A percentile compares a stretch with the other conserved stretches of the same genome.
Evolutionary conservation across 2,113 vertebrate species (phyloP).

Genomic region (Silurus asotus): DNA sequence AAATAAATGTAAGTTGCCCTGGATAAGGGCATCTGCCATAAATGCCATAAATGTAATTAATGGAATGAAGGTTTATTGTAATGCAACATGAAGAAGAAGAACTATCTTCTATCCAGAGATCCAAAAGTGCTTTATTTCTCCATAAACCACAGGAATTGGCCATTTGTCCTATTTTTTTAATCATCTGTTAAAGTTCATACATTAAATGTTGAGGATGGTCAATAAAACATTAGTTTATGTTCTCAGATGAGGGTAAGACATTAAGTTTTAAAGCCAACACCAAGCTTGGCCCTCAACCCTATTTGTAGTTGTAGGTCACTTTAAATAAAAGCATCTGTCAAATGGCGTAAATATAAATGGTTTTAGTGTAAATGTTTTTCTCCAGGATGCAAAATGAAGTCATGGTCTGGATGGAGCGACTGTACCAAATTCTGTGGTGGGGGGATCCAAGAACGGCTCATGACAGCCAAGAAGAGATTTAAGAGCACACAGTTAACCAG

Average conservation of each 20-base stretch:
- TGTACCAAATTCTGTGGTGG: conserved; percentile 91
- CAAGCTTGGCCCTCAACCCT: too few relatives aligned
- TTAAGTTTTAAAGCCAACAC: too few relatives aligned
- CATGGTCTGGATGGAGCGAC: conserved; percentile 95
- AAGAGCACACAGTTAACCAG: conserved; percentile 89
- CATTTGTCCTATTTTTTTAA: neutral
- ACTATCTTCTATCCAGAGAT: too few relatives aligned
- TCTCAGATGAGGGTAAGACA: neutral
- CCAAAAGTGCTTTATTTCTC: neutral
- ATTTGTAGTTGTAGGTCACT: too few relatives aligned
- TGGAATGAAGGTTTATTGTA: too few relatives aligned
- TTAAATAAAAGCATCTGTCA: too few relatives aligned
- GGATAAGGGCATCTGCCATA: too few relatives aligned
- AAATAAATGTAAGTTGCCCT: too few relatives aligned
- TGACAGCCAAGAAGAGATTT: conserved; percentile 94
- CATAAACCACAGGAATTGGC: neutral
- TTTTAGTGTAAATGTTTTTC: neutral
- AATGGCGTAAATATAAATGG: too few relatives aligned
- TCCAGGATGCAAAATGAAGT: conserved; percentile 91
- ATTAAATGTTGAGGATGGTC: neutral
- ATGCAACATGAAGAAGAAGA: too few relatives aligned
- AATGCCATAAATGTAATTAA: too few relatives aligned
- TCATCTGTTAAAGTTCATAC: neutral
- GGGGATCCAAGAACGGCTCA: conserved; percentile 94
- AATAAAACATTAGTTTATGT: neutral